Percentiles rank a stretch among this genome's conserved stretches.
Conservation (phyloP, 2,888 invertebrate genomes). For the Lamellibrachia satsuma region DNA sequence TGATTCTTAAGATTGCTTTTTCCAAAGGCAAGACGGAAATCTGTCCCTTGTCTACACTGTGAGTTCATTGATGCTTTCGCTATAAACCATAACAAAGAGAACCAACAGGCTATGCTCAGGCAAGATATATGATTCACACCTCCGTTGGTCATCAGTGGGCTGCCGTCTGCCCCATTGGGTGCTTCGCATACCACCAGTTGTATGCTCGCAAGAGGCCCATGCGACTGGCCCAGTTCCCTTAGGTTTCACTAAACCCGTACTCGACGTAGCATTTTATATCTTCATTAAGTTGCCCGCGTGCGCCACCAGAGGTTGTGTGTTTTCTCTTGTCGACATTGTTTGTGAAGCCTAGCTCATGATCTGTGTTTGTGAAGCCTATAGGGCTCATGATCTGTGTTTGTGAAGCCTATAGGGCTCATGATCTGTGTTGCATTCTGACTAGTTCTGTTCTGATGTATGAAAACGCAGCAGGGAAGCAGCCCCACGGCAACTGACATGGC, state of each 20-base stretch:
- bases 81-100: not conserved
- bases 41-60: not conserved
- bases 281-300: not conserved
- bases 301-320: not conserved
- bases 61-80: not conserved
- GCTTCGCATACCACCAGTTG: not conserved
- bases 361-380: too few relatives aligned
- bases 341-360: not conserved
- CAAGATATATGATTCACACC: not conserved
- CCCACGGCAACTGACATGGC: too few relatives aligned
- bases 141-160: not conserved
- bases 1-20: not conserved
- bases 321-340: not conserved
- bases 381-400: too few relatives aligned
- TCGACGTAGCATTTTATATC: not conserved
- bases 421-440: not conserved
- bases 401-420: not conserved
- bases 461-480: too few relatives aligned
- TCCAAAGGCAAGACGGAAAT: not conserved
- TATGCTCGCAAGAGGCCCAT: not conserved
- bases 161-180: not conserved
- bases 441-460: not conserved
- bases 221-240: not conserved
- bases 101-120: not conserved
- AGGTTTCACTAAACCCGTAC: not conserved